Base-by-base conservation (phyloP, 2,888 invertebrate species). In the Epistrophe eligans region DNA sequence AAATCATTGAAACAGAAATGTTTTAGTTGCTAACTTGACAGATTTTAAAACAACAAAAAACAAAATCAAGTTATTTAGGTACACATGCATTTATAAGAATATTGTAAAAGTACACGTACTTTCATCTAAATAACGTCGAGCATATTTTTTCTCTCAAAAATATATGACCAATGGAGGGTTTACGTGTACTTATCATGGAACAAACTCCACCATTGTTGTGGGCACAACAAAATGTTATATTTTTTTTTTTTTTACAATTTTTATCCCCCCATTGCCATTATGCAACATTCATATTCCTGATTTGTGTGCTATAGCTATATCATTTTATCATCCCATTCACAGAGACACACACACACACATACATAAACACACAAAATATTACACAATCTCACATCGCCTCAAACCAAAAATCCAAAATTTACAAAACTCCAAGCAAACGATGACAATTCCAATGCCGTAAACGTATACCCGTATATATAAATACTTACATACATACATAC, bases 391-490 rank as follows among this genome's bases (percentile, higher is more conserved):
- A 17, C 28, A 19, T 43, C n/a, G 24, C 50, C 45, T 19, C 43
- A 38, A 45, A 77, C 60, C 32, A 32, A 60, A 24, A 57, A 71
- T 71, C 50, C 40, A 70, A 32, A 77, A 64, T 67, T 71, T 72
- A 50, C 43, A 35, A 73, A 79, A 83, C 67, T 73, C 48, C 77
- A 45, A 72, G 77, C 72, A 77, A 84, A 84, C 72, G 84, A 77
- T 85, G 82, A 85, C 85, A 82, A 82, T 85, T 84, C 81, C 77
- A 84, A 81, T 80, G 72, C 62, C 82, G 11, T 70, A 10, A 50
- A 32, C 35, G 38, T 50, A n/a, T n/a, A 38, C 13, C 11, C 74
- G 9, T 17, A 50, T 11, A 4, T 50, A 28, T 28, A 24, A 24
- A 24, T 24, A 24, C 3, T 1, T 24, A 24, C 24, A 24, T 11